A percentile compares a stretch with the other conserved stretches of the same genome.
These are phyloP conservation scores for Daboia siamensis DNA, from an alignment of 2,113 vertebrate genomes.

Conservation along the genomic window DNA sequence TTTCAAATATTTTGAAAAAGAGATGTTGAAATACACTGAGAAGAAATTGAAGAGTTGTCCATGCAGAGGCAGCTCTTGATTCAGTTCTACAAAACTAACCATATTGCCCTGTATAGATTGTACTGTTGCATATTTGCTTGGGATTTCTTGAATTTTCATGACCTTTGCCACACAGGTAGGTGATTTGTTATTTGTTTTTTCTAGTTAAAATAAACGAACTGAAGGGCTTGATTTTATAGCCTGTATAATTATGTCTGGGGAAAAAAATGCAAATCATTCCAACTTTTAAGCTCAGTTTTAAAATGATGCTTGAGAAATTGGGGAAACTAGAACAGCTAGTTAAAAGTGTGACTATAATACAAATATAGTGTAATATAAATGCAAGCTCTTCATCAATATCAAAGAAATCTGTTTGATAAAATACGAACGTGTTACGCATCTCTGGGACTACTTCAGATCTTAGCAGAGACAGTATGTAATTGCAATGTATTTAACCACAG, in stretches of 20 bases:
- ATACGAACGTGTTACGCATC: slow-evolving; percentile 1
- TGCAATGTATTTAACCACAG: slow-evolving; percentile 57
- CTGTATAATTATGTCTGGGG: neutral
- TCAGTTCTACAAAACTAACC: neutral
- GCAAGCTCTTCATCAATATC: slow-evolving; percentile 38
- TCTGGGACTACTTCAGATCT: slow-evolving; percentile 52
- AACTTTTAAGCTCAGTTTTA: slow-evolving; percentile 5
- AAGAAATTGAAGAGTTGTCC: slow-evolving; percentile 46
- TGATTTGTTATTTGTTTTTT: neutral
- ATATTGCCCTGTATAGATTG: neutral
- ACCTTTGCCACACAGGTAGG: slow-evolving; percentile 8
- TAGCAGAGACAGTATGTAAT: slow-evolving; percentile 48
- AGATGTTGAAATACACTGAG: slow-evolving; percentile 23
- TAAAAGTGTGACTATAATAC: slow-evolving; percentile 9
- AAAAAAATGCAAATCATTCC: neutral
- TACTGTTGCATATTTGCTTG: neutral
- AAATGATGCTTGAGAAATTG: slow-evolving; percentile 31
- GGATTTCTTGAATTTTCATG: slow-evolving; percentile 10
- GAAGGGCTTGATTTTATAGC: slow-evolving; percentile 10
- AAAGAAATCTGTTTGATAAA: slow-evolving; percentile 45
- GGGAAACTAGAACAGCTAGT: slow-evolving; percentile 23
- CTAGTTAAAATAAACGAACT: neutral
- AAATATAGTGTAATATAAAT: slow-evolving; percentile 35
- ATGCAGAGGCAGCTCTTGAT: slow-evolving; percentile 17
- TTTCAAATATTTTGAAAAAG: slow-evolving; percentile 38